Percentiles rank a stretch among this genome's conserved stretches.
Conservation (phyloP, 2,888 invertebrate species). For the Drosophila sordidapex region DNA sequence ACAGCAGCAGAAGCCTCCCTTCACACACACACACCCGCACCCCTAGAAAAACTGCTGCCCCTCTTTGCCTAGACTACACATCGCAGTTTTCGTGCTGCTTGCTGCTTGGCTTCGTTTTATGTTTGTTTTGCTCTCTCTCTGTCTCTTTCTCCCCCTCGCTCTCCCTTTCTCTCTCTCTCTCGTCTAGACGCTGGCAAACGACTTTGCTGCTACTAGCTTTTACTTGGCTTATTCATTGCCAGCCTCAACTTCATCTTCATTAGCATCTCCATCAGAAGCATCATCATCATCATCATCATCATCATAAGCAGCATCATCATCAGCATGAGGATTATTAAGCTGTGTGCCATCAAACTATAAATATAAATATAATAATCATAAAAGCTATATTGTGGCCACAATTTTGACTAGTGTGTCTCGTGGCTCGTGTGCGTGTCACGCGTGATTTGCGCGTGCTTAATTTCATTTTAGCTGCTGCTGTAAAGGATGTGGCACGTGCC, state of each 20-base stretch:
- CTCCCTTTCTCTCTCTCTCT: neutral
- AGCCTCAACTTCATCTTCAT: constrained; percentile 38
- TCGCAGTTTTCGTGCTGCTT: constrained; percentile 13
- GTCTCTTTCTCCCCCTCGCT: neutral
- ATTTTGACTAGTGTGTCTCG: constrained; percentile 14
- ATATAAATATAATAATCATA: constrained; percentile 50
- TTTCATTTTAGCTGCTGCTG: constrained; percentile 59
- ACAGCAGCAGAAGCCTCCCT: neutral
- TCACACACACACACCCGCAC: neutral
- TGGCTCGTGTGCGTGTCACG: constrained; percentile 53
- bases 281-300: constrained; percentile 9
- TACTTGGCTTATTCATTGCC: constrained; percentile 69
- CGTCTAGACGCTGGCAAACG: constrained; percentile 46
- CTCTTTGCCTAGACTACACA: neutral
- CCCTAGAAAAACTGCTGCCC: neutral
- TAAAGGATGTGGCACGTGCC: constrained; percentile 34
- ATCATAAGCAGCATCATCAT: constrained; percentile 1
- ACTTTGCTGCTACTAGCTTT: constrained; percentile 9
- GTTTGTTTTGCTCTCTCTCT: constrained; percentile 49
- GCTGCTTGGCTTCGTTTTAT: constrained; percentile 55
- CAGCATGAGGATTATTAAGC: constrained; percentile 13
- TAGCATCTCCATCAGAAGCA: constrained; percentile 3
- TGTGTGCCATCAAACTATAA: constrained; percentile 65
- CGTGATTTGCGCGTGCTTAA: constrained; percentile 67
- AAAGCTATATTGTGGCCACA: constrained; percentile 37